A percentile compares a stretch with the other conserved stretches of the same genome.
Conservation (phyloP, 2,888 invertebrate species). For the Watsonalla binaria region DNA sequence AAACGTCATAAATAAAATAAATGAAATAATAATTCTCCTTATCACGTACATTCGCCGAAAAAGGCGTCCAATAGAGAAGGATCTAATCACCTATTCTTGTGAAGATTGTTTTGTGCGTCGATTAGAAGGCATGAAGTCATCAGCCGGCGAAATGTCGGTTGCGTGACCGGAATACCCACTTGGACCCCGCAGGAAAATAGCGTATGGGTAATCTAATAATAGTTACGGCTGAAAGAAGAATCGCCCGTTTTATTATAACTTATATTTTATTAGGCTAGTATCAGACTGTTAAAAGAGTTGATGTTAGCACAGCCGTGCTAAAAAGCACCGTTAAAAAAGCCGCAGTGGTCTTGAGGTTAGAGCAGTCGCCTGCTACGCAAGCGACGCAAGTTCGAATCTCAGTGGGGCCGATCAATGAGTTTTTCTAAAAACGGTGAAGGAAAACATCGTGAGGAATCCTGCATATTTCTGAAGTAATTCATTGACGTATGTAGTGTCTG, state of each 20-base stretch:
- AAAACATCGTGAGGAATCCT: too few species aligned
- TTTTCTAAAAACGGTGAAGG: too few species aligned
- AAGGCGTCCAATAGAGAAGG: neutral
- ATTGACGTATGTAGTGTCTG: too few species aligned
- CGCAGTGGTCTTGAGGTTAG: too few species aligned
- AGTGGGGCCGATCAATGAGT: too few species aligned
- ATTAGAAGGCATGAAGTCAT: constrained; percentile 48
- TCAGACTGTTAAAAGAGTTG: too few species aligned
- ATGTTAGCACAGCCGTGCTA: too few species aligned
- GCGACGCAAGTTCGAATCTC: too few species aligned
- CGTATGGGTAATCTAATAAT: neutral
- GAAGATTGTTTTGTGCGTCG: constrained; percentile 33
- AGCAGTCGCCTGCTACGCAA: too few species aligned
- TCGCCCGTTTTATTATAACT: neutral
- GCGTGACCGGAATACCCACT: constrained; percentile 37
- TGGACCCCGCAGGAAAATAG: constrained; percentile 2
- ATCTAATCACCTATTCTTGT: constrained; percentile 13
- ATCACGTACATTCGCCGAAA: neutral
- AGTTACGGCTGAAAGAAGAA: constrained; percentile 5
- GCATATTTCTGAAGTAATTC: too few species aligned
- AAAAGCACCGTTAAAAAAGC: too few species aligned
- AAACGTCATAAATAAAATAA: neutral
- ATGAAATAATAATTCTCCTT: neutral
- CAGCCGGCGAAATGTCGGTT: constrained; percentile 33
- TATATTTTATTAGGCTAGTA: neutral